A percentile compares a stretch with the other conserved stretches of the same genome.
These are phyloP conservation scores for Actenoides lindsayi DNA, from an alignment of 2,113 vertebrate genomes.

Conservation along the genomic window DNA sequence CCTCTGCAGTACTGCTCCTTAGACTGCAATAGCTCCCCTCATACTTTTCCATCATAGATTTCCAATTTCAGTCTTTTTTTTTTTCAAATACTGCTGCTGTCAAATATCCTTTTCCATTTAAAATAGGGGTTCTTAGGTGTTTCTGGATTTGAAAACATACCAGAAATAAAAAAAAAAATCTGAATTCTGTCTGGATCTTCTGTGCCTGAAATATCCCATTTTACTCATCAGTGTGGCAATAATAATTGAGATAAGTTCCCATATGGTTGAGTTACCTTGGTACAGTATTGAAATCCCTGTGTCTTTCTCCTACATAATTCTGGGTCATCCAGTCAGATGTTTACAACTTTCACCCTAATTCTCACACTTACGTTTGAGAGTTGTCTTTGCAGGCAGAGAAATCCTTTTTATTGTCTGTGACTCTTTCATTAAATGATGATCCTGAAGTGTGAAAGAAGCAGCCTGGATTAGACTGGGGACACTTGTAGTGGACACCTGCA, in stretches of 20 bases:
- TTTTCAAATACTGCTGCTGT: neutral
- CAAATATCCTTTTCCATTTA: neutral
- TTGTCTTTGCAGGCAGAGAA: neutral
- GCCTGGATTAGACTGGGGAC: neutral
- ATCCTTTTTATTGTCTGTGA: neutral
- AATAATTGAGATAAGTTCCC: neutral
- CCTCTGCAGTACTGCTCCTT: neutral
- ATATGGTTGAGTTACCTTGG: neutral
- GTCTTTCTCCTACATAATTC: neutral
- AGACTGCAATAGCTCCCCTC: neutral
- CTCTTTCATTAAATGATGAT: neutral
- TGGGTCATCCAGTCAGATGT: neutral
- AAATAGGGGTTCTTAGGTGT: neutral
- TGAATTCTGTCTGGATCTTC: neutral
- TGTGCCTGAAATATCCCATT: neutral
- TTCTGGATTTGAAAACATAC: neutral
- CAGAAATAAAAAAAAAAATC: neutral
- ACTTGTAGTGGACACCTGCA: neutral
- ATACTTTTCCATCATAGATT: neutral
- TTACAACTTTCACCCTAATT: neutral
- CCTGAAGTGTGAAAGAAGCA: neutral
- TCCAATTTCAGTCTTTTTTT: neutral
- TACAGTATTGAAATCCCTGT: neutral
- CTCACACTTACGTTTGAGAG: neutral
- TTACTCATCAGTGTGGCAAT: neutral